These are phyloP conservation scores for Porites lutea DNA, from an alignment of 64 coral and sea anemone species.

Conservation along the genomic window DNA sequence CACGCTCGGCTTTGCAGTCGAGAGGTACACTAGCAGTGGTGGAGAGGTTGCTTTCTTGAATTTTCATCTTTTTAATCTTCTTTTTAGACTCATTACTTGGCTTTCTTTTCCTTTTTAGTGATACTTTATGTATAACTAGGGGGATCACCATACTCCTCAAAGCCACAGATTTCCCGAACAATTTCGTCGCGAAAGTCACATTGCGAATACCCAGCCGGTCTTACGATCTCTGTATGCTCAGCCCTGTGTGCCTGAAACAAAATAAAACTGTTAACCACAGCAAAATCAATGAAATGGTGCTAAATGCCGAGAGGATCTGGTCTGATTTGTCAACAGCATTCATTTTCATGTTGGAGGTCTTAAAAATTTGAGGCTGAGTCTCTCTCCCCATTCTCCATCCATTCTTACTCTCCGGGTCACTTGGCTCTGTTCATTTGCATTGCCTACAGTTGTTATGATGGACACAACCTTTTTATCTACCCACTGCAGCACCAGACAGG, in stretches of 20 bases:
- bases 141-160: constrained; percentile 64
- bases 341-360: constrained; percentile 31
- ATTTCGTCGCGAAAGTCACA: constrained; percentile 69
- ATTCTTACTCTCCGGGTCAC: constrained; percentile 28
- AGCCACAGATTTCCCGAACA: constrained; percentile 59
- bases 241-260: constrained; percentile 1
- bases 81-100: no score
- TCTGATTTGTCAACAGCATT: constrained; percentile 24
- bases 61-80: no score
- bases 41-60: no score
- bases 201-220: constrained; percentile 24
- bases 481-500: constrained; percentile 42
- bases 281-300: constrained; percentile 29
- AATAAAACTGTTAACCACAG: constrained; percentile 20
- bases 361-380: not conserved
- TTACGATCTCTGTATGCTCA: constrained; percentile 2
- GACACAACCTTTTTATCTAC: constrained; percentile 23
- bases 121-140: not conserved
- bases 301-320: not conserved
- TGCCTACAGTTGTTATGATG: constrained; percentile 50
- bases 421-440: constrained; percentile 47
- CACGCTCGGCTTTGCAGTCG: no score
- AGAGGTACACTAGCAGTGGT: no score
- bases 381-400: not conserved
- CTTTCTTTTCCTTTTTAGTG: no score